Percentiles rank a stretch among this genome's conserved stretches.
Evolutionary conservation across 2,888 invertebrate species (phyloP).

Genomic region (Julus scandinavius): DNA sequence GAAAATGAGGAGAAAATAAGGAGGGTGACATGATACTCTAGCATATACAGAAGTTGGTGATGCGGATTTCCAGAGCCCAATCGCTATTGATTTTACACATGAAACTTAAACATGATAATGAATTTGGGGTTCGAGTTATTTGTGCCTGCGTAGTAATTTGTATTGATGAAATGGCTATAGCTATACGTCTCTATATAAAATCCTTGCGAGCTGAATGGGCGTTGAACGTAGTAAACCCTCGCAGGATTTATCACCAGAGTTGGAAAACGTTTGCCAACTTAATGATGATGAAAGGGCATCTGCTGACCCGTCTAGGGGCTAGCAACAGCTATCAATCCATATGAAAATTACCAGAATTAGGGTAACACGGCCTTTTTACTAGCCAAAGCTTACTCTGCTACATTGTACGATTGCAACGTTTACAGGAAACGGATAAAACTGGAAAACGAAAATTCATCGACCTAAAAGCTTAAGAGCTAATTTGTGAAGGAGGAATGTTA

Average conservation of each 20-base stretch:
- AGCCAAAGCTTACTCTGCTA: background rate
- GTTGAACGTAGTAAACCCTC: background rate
- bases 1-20: background rate
- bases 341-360: slow-evolving; percentile 47
- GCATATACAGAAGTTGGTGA: background rate
- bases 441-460: slow-evolving; percentile 33
- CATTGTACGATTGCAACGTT: background rate
- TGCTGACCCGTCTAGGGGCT: slow-evolving; percentile 37
- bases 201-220: slow-evolving; percentile 14
- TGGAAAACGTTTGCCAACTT: slow-evolving; percentile 36
- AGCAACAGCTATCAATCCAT: slow-evolving; percentile 8
- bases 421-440: background rate
- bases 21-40: background rate
- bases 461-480: slow-evolving; percentile 34
- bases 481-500: background rate
- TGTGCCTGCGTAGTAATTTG: slow-evolving; percentile 28
- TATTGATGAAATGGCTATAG: slow-evolving; percentile 29
- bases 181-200: background rate
- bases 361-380: slow-evolving; percentile 6
- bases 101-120: slow-evolving; percentile 52
- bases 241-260: slow-evolving; percentile 36
- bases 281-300: slow-evolving; percentile 47
- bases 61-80: slow-evolving; percentile 20
- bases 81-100: slow-evolving; percentile 50
- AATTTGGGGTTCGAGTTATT: slow-evolving; percentile 28